Conservation (phyloP, 2,797 vertebrate genomes). For the Helicolenus hilgendorfi region DNA sequence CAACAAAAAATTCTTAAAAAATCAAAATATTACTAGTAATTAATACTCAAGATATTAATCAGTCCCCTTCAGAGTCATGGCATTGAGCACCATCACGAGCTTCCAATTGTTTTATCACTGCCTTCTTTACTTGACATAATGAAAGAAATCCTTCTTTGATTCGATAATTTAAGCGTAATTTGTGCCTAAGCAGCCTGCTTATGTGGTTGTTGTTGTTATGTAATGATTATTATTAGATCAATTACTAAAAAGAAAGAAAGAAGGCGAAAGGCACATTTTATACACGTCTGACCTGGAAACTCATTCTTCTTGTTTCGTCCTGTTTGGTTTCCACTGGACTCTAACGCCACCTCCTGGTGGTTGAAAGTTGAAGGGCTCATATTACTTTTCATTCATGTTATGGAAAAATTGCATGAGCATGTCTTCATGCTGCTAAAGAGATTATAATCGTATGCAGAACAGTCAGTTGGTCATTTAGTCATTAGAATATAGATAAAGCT, state of each 20-base stretch:
- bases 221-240: neutral
- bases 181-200: neutral
- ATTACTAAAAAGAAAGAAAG: neutral
- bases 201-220: neutral
- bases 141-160: neutral
- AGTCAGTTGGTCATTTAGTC: neutral
- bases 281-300: neutral
- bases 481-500: neutral
- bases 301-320: neutral
- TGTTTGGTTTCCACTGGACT: neutral
- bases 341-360: constrained; percentile 41
- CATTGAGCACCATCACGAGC: neutral
- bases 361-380: neutral
- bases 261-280: neutral
- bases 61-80: neutral
- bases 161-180: too few species aligned
- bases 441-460: neutral
- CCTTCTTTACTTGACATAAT: neutral
- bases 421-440: neutral
- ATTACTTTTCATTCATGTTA: neutral
- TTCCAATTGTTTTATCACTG: neutral
- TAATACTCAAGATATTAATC: too few species aligned
- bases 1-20: neutral
- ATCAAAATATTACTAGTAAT: neutral
- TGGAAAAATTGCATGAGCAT: too few species aligned